Evolutionary conservation across 1,140 invertebrate genomes (phyloP).

Genomic region (Pteromalus puparum): DNA sequence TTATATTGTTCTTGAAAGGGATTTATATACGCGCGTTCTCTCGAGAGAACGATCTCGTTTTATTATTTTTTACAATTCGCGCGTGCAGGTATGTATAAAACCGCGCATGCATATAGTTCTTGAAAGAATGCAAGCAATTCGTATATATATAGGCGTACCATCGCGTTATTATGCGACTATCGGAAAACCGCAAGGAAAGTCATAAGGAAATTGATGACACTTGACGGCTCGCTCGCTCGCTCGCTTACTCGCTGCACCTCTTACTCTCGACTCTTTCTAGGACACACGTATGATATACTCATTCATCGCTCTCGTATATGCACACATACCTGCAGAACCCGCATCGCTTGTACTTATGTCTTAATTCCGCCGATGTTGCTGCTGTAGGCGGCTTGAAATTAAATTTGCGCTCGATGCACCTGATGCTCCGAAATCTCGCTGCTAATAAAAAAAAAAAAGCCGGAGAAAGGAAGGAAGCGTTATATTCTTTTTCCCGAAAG

Average conservation of each 20-base stretch:
- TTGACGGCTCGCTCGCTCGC: not conserved
- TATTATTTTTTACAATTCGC: too few relatives aligned
- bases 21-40: too few relatives aligned
- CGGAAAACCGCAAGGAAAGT: constrained; percentile 16
- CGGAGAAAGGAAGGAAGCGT: not conserved
- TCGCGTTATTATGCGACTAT: not conserved
- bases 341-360: too few relatives aligned
- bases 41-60: too few relatives aligned
- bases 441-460: not conserved
- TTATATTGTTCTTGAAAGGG: too few relatives aligned
- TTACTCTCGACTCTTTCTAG: constrained; percentile 28
- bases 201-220: constrained; percentile 25
- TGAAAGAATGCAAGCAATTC: not conserved
- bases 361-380: too few relatives aligned
- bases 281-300: not conserved
- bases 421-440: not conserved
- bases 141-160: not conserved
- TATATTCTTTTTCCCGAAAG: not conserved
- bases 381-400: not conserved
- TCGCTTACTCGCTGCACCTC: too few relatives aligned
- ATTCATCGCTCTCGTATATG: not conserved
- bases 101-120: not conserved
- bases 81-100: not conserved
- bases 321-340: not conserved
- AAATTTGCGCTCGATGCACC: not conserved